Evolutionary conservation across 2,113 vertebrate genomes (phyloP).

Genomic region (Campylomormyrus tamandua): DNA sequence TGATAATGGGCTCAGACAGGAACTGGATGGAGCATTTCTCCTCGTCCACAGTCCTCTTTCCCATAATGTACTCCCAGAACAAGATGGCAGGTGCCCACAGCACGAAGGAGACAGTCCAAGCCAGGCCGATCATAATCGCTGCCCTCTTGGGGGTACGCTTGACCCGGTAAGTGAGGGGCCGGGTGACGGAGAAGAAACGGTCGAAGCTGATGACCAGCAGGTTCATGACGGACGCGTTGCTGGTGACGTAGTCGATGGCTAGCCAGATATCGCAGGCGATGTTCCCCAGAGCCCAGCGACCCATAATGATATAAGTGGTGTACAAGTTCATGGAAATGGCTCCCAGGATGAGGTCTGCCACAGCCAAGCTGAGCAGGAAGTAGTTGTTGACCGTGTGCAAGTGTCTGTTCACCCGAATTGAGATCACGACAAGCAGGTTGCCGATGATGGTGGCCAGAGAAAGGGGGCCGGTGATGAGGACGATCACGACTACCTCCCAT

Average conservation of each 20-base stretch:
- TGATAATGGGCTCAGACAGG: constrained; percentile 59
- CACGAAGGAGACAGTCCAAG: constrained; percentile 66
- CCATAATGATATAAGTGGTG: constrained; percentile 65
- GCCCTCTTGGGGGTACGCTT: constrained; percentile 64
- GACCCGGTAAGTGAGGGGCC: constrained; percentile 64
- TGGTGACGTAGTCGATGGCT: constrained; percentile 69
- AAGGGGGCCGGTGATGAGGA: constrained; percentile 56
- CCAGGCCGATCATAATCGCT: constrained; percentile 59
- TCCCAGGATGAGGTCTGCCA: constrained; percentile 68
- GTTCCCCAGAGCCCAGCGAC: constrained; percentile 61
- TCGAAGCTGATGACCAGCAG: constrained; percentile 72
- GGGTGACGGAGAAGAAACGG: constrained; percentile 69
- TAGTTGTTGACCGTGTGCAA: constrained; percentile 71
- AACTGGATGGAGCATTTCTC: constrained; percentile 64
- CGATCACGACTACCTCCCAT: constrained; percentile 63
- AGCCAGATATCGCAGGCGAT: constrained; percentile 69
- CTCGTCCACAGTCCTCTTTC: constrained; percentile 43
- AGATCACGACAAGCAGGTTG: constrained; percentile 65
- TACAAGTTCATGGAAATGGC: constrained; percentile 72
- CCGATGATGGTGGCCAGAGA: constrained; percentile 64
- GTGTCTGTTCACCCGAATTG: constrained; percentile 67
- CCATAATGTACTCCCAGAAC: constrained; percentile 64
- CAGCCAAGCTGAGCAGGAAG: constrained; percentile 69
- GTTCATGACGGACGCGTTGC: constrained; percentile 74
- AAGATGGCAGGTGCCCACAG: constrained; percentile 70